A percentile compares a stretch with the other conserved stretches of the same genome.
These are phyloP conservation scores for Tragelaphus buxtoni DNA, from an alignment of 2,113 vertebrate species.

Conservation along the genomic window DNA sequence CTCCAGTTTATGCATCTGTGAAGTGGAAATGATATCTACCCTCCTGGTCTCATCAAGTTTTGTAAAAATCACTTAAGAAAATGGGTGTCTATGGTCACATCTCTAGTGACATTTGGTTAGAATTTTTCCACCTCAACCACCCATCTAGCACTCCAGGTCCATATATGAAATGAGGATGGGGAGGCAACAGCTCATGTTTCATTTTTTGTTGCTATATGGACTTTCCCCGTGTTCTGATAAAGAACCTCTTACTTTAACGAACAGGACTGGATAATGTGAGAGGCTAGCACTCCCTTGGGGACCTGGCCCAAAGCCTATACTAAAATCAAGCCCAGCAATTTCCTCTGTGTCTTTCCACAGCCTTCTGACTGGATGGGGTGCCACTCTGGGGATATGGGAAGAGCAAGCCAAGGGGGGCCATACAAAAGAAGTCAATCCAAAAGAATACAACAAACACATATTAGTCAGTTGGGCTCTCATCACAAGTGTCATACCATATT, in stretches of 20 bases:
- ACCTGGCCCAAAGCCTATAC: neutral
- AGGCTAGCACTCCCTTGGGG: neutral
- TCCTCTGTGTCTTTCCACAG: neutral
- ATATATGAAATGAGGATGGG: neutral
- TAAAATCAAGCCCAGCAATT: neutral
- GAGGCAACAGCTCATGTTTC: neutral
- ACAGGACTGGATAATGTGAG: neutral
- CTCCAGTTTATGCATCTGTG: neutral
- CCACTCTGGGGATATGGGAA: neutral
- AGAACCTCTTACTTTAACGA: neutral
- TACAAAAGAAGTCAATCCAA: neutral
- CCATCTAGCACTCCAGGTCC: neutral
- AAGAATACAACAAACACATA: neutral
- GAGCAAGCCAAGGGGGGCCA: neutral
- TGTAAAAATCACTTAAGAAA: neutral
- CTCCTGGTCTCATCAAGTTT: neutral
- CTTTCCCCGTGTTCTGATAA: neutral
- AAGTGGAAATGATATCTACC: neutral
- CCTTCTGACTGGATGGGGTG: fast-evolving
- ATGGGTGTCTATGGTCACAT: neutral
- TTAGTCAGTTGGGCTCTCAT: neutral
- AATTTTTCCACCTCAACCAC: neutral
- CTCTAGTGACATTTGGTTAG: neutral
- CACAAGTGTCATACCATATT: neutral
- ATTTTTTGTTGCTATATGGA: neutral